phyloP scores from a whole-genome alignment of 2,113 vertebrate genomes.

The Scalopus aquaticus region DNA sequence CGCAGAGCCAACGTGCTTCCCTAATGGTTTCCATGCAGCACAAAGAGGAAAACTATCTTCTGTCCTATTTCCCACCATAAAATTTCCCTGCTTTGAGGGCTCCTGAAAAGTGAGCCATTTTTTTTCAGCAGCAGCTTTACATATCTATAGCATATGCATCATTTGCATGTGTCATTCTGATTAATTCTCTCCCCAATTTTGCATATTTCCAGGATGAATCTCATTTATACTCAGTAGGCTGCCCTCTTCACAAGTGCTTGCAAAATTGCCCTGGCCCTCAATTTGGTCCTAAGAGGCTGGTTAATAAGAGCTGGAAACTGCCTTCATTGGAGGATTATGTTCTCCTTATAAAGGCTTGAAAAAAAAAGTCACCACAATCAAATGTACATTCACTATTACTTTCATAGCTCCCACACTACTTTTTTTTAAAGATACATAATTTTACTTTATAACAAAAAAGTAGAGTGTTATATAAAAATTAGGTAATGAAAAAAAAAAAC shows the following conservation, averaged over 20 bases:
- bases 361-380: not conserved
- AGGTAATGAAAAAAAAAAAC: not conserved
- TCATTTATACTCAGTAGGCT: conserved; percentile 46
- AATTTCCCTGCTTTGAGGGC: not conserved
- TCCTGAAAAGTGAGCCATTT: conserved; percentile 17
- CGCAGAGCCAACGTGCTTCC: not conserved
- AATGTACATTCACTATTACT: not conserved
- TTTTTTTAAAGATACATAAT: not conserved
- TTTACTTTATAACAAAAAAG: conserved; percentile 18
- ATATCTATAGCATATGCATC: conserved; percentile 26
- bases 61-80: not conserved
- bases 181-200: conserved; percentile 40
- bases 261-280: conserved; percentile 47
- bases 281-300: conserved; percentile 15
- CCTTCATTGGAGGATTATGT: not conserved
- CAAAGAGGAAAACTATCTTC: not conserved
- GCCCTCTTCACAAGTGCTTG: conserved; percentile 37
- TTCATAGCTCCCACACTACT: not conserved
- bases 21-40: not conserved
- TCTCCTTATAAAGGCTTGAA: not conserved
- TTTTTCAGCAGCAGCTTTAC: conserved; percentile 33
- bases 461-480: not conserved
- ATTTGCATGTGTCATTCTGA: conserved; percentile 51
- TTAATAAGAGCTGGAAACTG: conserved; percentile 31
- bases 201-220: conserved; percentile 50